A percentile compares a stretch with the other conserved stretches of the same genome.
These are phyloP conservation scores for Sycophila sp. DNA, from an alignment of 1,140 invertebrate species.

Conservation along the genomic window DNA sequence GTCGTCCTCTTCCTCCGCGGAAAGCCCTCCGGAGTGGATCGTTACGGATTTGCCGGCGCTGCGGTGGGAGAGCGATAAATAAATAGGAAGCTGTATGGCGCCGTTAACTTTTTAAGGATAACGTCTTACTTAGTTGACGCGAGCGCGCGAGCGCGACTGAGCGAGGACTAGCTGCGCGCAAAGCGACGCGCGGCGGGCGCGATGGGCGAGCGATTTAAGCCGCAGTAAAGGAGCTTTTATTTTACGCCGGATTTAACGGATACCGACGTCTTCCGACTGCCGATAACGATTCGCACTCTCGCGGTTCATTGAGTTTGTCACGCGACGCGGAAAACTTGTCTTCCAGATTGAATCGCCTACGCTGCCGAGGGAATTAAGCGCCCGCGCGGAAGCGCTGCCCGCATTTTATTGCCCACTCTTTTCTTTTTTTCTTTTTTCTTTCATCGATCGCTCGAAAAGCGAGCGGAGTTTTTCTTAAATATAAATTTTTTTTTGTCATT, in stretches of 20 bases:
- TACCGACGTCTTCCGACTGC: constrained; percentile 36
- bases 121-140: no score
- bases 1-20: no score
- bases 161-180: constrained; percentile 48
- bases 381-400: no score
- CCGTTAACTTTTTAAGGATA: constrained; percentile 48
- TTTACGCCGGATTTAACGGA: constrained; percentile 58
- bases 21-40: no score
- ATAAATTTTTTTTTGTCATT: no score
- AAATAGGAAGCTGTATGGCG: constrained; percentile 57
- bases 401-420: neutral
- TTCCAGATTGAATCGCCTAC: constrained; percentile 20
- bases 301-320: constrained; percentile 35
- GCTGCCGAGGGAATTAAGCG: neutral
- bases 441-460: no score
- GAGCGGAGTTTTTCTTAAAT: no score
- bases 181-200: constrained; percentile 45
- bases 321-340: constrained; percentile 1
- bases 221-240: constrained; percentile 52
- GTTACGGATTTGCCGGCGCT: neutral
- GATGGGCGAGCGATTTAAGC: constrained; percentile 45
- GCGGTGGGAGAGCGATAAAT: constrained; percentile 51
- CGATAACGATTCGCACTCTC: constrained; percentile 37
- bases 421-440: neutral
- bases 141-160: constrained; percentile 47